A percentile compares a stretch with the other conserved stretches of the same genome.
Evolutionary conservation across 2,113 vertebrate species (phyloP).

Genomic region (Opisthocomus hoazin): DNA sequence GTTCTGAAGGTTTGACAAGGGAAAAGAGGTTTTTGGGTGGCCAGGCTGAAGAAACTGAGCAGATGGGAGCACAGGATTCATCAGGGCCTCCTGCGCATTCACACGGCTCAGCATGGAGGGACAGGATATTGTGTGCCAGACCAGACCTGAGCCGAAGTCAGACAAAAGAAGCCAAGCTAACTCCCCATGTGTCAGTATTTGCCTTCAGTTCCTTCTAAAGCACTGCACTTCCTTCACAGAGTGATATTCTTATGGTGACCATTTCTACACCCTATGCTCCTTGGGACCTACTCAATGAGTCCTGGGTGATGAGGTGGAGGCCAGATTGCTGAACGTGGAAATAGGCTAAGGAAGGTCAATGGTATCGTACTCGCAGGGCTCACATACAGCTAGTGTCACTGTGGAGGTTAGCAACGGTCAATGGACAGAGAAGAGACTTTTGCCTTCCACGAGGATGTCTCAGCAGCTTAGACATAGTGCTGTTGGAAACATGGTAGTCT

Average conservation of each 20-base stretch:
- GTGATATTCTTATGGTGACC: not conserved
- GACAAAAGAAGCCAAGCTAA: not conserved
- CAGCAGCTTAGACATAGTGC: not conserved
- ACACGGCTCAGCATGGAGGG: not conserved
- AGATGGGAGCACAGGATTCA: not conserved
- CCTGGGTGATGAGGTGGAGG: not conserved
- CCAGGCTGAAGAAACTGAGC: not conserved
- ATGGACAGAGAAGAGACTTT: not conserved
- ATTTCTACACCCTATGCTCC: not conserved
- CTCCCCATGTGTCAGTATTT: not conserved
- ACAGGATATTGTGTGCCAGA: not conserved
- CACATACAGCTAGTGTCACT: not conserved
- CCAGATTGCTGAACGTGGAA: not conserved
- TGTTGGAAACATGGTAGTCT: not conserved
- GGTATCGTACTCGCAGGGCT: not conserved
- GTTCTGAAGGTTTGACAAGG: not conserved
- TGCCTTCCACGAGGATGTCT: not conserved
- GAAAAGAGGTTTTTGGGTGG: not conserved
- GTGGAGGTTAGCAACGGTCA: not conserved
- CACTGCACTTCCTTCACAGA: not conserved
- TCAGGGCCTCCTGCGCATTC: not conserved
- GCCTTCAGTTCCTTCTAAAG: not conserved
- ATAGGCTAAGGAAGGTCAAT: not conserved
- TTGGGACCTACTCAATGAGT: not conserved
- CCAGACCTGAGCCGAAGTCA: not conserved